These are phyloP conservation scores for Rhyacophila evoluta DNA, from an alignment of 2,888 invertebrate species.

Conservation along the genomic window DNA sequence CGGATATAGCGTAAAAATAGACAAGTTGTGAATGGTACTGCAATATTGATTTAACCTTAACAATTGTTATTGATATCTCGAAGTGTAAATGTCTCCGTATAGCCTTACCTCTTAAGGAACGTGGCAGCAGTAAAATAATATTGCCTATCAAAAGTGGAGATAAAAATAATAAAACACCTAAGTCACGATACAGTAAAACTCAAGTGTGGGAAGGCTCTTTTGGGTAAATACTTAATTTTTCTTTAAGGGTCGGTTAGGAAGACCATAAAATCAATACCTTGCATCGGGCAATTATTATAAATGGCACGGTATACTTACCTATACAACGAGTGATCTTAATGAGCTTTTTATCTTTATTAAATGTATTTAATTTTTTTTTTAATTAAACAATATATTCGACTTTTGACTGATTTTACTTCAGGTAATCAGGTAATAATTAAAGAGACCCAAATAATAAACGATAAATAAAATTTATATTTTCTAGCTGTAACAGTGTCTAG, in stretches of 20 bases:
- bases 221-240: constrained; percentile 14
- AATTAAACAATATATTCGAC: too few relatives aligned
- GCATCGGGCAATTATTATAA: constrained; percentile 1
- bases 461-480: too few relatives aligned
- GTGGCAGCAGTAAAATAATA: background rate
- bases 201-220: background rate
- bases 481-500: too few relatives aligned
- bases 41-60: background rate
- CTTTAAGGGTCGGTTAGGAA: constrained; percentile 11
- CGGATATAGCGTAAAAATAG: too few relatives aligned
- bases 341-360: too few relatives aligned
- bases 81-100: background rate
- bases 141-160: constrained; percentile 10
- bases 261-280: constrained; percentile 13
- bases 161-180: constrained; percentile 21
- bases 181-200: constrained; percentile 11
- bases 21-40: too few relatives aligned
- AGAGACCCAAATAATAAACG: too few relatives aligned
- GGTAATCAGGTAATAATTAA: too few relatives aligned
- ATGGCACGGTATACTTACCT: background rate
- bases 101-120: background rate
- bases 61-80: background rate
- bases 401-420: too few relatives aligned
- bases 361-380: too few relatives aligned
- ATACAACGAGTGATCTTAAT: too few relatives aligned